Percentiles rank a stretch among this genome's conserved stretches.
Evolutionary conservation across 2,888 invertebrate species (phyloP).

Genomic region (Machimus atricapillus): DNA sequence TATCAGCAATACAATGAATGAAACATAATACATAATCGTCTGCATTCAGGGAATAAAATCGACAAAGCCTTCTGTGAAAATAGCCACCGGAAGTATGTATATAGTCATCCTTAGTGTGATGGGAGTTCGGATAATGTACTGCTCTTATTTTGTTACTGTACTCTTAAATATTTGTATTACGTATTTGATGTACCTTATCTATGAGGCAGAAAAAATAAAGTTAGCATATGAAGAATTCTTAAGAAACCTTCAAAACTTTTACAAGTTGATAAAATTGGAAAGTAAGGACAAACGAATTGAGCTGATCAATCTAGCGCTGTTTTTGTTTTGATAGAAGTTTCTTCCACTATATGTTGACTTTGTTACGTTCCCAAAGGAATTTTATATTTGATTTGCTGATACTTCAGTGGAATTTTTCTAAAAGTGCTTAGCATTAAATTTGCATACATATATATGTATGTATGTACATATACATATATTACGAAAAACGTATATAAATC

Average conservation of each 20-base stretch:
- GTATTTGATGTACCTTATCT: not conserved
- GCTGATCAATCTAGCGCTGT: not conserved
- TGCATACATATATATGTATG: no score
- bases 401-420: no score
- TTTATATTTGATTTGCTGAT: no score
- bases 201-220: not conserved
- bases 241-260: not conserved
- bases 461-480: no score
- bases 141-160: no score
- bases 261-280: not conserved
- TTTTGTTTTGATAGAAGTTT: not conserved
- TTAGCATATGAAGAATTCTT: not conserved
- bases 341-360: no score
- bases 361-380: no score
- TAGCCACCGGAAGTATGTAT: not conserved
- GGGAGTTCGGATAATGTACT: not conserved
- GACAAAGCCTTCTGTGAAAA: not conserved
- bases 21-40: not conserved
- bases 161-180: no score
- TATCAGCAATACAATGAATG: not conserved
- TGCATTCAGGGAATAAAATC: not conserved
- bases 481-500: no score
- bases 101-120: not conserved
- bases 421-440: no score
- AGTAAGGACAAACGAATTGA: not conserved